Evolutionary conservation across 2,888 invertebrate species (phyloP).

Genomic region (Eilema sororculum): DNA sequence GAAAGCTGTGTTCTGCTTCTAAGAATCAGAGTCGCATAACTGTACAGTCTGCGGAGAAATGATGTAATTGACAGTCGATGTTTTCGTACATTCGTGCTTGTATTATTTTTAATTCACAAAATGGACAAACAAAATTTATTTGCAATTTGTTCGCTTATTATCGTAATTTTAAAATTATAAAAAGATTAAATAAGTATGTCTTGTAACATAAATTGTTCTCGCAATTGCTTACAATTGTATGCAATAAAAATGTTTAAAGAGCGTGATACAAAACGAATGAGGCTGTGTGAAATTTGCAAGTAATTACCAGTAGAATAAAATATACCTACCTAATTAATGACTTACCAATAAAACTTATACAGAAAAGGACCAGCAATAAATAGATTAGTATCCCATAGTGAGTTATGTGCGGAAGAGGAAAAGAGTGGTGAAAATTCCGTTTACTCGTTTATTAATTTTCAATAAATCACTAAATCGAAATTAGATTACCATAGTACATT

Average conservation of each 20-base stretch:
- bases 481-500: background rate
- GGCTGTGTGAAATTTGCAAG: background rate
- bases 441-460: background rate
- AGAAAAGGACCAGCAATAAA: background rate
- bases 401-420: background rate
- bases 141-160: background rate
- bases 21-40: constrained; percentile 79
- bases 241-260: background rate
- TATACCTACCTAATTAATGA: too few species aligned
- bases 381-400: background rate
- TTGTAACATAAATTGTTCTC: background rate
- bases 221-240: background rate
- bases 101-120: constrained; percentile 18
- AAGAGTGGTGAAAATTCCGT: background rate
- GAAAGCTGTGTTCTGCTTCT: constrained; percentile 81
- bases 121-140: background rate
- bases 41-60: constrained; percentile 74
- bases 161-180: background rate
- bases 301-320: background rate
- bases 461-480: background rate
- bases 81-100: constrained; percentile 23
- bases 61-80: constrained; percentile 75
- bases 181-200: background rate
- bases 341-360: background rate
- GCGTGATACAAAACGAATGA: background rate